These are phyloP conservation scores for Rotaria sp. DNA, from an alignment of 2,888 invertebrate genomes.

Conservation along the genomic window DNA sequence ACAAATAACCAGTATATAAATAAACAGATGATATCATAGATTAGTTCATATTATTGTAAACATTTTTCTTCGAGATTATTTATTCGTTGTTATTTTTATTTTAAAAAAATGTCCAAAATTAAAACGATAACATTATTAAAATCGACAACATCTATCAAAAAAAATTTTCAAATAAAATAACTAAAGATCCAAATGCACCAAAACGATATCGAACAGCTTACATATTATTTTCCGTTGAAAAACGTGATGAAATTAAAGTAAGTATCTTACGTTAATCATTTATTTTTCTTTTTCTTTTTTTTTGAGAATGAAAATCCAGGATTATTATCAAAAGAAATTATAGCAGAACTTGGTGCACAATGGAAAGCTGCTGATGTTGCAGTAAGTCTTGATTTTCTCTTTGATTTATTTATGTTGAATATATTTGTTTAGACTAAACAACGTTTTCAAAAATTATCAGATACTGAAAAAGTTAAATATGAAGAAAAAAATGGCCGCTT, in stretches of 20 bases:
- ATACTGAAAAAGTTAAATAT: too few relatives aligned
- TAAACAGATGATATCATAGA: neutral
- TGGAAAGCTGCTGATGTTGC: neutral
- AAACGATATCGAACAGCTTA: neutral
- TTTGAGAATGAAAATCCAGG: neutral
- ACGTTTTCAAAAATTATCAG: too few relatives aligned
- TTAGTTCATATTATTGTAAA: neutral
- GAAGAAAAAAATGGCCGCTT: too few relatives aligned
- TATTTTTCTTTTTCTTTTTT: neutral
- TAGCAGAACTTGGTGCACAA: neutral
- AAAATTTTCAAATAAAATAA: neutral
- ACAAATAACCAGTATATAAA: too few relatives aligned
- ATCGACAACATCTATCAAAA: neutral
- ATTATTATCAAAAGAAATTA: neutral
- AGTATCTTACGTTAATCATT: too few relatives aligned
- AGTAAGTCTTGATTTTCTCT: neutral
- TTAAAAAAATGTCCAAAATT: neutral
- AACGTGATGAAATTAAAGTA: neutral
- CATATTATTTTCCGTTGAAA: neutral
- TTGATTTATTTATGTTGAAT: too few relatives aligned
- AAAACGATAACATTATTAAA: neutral
- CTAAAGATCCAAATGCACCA: neutral
- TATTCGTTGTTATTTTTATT: neutral
- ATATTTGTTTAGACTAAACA: too few relatives aligned
- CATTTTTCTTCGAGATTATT: neutral